A percentile compares a stretch with the other conserved stretches of the same genome.
These are phyloP conservation scores for Chloroceryle inda DNA, from an alignment of 2,797 vertebrate species.

Conservation along the genomic window DNA sequence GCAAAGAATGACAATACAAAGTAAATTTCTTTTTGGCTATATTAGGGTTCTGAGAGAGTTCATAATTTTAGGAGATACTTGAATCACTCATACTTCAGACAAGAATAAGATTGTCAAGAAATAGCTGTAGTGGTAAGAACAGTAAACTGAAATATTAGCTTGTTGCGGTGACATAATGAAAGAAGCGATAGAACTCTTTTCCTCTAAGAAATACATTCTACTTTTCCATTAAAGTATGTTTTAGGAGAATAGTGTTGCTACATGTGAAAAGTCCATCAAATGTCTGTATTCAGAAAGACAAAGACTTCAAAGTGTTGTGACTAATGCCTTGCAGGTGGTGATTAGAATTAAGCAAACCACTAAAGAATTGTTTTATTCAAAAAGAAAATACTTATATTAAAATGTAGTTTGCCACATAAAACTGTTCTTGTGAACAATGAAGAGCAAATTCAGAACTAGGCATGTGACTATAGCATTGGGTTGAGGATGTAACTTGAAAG, in stretches of 20 bases:
- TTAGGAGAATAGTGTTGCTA: neutral
- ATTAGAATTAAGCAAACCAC: neutral
- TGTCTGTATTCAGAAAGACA: neutral
- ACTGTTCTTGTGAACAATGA: neutral
- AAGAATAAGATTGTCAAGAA: neutral
- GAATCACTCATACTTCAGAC: neutral
- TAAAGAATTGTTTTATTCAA: neutral
- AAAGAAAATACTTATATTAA: neutral
- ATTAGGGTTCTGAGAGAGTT: neutral
- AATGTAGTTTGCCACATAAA: neutral
- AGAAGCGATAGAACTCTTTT: neutral
- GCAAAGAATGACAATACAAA: neutral
- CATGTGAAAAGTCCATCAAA: neutral
- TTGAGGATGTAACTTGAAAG: neutral
- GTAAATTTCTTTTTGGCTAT: neutral
- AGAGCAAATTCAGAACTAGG: neutral
- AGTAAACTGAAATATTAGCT: neutral
- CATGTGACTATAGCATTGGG: neutral
- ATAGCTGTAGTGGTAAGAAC: neutral
- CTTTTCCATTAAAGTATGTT: neutral
- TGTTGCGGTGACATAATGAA: neutral
- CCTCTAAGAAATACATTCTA: neutral
- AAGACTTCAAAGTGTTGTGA: neutral
- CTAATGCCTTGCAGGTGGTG: neutral
- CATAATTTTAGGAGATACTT: neutral